Percentiles rank a stretch among this genome's conserved stretches.
These are phyloP conservation scores for Crematogaster levior DNA, from an alignment of 2,888 invertebrate species.

Conservation along the genomic window DNA sequence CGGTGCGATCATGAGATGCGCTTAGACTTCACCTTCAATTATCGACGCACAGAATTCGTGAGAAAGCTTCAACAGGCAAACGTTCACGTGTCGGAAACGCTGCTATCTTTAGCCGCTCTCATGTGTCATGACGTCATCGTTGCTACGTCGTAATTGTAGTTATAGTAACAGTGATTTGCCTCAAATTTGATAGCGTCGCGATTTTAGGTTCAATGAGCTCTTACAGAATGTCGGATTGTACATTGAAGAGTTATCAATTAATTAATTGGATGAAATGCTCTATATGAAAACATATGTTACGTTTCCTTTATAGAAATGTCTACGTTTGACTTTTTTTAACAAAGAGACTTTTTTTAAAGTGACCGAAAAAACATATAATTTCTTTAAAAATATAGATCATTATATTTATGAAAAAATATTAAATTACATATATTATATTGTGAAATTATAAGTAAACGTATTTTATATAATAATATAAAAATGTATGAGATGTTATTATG, in stretches of 20 bases:
- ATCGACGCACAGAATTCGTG: constrained; percentile 26
- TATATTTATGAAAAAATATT: background rate
- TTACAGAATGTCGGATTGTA: background rate
- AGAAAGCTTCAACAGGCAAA: background rate
- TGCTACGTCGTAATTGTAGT: background rate
- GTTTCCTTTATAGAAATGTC: background rate
- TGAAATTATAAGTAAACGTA: background rate
- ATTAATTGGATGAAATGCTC: background rate
- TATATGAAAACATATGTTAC: background rate
- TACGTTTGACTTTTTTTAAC: background rate
- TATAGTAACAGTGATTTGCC: constrained; percentile 9
- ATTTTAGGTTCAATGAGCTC: background rate
- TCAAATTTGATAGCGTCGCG: constrained; percentile 23
- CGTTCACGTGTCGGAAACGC: background rate
- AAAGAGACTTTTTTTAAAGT: background rate
- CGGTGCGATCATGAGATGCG: constrained; percentile 9
- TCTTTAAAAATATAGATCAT: background rate
- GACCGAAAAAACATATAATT: background rate
- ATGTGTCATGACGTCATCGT: background rate
- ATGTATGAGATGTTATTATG: too few species aligned
- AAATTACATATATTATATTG: background rate
- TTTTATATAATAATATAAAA: background rate
- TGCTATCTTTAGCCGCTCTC: constrained; percentile 8
- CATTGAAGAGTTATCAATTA: background rate
- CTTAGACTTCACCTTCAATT: constrained; percentile 26